A percentile compares a stretch with the other conserved stretches of the same genome.
phyloP scores from a whole-genome alignment of 1,140 invertebrate species.

The Parasteatoda tepidariorum region DNA sequence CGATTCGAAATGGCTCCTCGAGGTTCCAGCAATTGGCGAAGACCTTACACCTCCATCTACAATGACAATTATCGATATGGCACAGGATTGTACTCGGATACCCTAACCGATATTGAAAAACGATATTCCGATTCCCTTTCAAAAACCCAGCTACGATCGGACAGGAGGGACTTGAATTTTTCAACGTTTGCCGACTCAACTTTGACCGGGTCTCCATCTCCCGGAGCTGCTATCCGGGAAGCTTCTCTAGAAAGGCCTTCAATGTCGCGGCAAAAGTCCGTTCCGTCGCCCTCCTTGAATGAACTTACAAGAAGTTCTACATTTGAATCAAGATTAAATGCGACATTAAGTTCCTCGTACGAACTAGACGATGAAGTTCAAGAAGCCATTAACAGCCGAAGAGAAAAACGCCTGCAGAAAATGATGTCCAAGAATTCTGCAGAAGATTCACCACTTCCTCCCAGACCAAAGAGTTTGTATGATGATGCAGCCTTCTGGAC shows the following conservation, averaged over 20 bases:
- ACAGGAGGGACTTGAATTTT: constrained; percentile 32
- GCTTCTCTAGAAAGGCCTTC: not conserved
- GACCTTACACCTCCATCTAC: constrained; percentile 64
- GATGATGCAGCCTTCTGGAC: constrained; percentile 38
- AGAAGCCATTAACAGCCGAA: constrained; percentile 27
- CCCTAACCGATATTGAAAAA: constrained; percentile 63
- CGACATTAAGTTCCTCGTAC: not conserved
- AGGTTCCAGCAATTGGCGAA: constrained; percentile 58
- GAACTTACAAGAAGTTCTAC: not conserved
- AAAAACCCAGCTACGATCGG: constrained; percentile 35
- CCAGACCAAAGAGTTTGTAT: constrained; percentile 24
- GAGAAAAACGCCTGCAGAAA: constrained; percentile 1
- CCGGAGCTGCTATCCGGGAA: not conserved
- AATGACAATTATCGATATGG: constrained; percentile 65
- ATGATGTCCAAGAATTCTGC: not conserved
- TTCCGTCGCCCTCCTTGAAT: not conserved
- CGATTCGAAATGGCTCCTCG: constrained; percentile 28
- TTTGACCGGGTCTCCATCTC: not conserved
- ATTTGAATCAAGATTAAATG: not conserved
- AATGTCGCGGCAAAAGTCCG: not conserved
- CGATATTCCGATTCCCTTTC: constrained; percentile 20
- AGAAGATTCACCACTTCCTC: not conserved
- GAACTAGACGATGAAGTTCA: constrained; percentile 17
- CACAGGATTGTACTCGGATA: constrained; percentile 63
- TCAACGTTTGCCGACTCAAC: constrained; percentile 42